Base-by-base conservation (phyloP, 2,797 vertebrate genomes). In the Cetoscarus ocellatus region DNA sequence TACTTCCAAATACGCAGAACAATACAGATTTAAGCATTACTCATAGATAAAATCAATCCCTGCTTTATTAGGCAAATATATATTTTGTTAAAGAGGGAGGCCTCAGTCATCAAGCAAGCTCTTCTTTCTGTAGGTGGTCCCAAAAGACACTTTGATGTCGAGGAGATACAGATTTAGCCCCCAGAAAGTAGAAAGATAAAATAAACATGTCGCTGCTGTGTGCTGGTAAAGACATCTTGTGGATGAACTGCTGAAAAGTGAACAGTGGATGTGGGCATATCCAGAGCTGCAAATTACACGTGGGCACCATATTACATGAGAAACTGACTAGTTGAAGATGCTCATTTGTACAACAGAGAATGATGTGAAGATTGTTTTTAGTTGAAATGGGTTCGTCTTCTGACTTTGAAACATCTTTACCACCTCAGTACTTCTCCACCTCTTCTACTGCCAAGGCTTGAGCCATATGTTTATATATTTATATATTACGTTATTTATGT, bases 321-420 rank as follows among this genome's bases (percentile, higher is more conserved):
- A 43, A 35, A 5, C 44, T 10, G 17, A 63, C 10, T 38, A 6
- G 58, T 62, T 53, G 18, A 13, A 10, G 0, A 36, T 11, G 49
- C 59, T 66, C 63, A 5, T 5, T 38, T 68, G 76, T 38, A 61
- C 8, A 44, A 55, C 44, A 44, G 63, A 54, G 50, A 17, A 49
- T 27, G 17, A 47, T 54, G 40, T 71, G 18, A 67, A 75, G 57
- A 38, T 3, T 3, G 51, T 51, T 75, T 65, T 61, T 10, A 39
- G 45, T 53, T 50, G 44, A 61, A 61, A 43, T n/a, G 9, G 57
- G 5, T 43, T 72, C 64, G 51, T 56, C 71, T 48, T 40, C 49
- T 27, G 27, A 27, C 27, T 27, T 27, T 27, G 4, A 27, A 27
- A 2, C 4, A 4, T 27, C 27, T 27, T 27, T 4, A 27, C n/a